Conservation (phyloP, 2,888 invertebrate genomes). For the Rhingia campestris region DNA sequence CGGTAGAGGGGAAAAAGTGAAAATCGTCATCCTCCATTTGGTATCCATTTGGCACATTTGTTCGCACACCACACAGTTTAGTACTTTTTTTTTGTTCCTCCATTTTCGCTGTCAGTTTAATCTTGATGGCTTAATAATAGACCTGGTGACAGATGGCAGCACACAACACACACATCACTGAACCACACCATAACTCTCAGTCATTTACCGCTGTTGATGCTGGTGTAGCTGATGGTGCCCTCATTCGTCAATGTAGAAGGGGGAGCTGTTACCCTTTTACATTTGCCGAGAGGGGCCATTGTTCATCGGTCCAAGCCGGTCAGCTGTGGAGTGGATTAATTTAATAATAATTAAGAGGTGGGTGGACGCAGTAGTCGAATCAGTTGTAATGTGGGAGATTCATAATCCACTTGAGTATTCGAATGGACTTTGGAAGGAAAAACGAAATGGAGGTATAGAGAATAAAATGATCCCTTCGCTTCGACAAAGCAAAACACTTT, state of each 20-base stretch:
- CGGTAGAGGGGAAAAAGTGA: not conserved
- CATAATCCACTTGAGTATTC: not conserved
- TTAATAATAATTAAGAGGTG: constrained; percentile 48
- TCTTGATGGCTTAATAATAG: constrained; percentile 73
- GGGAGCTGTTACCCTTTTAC: constrained; percentile 31
- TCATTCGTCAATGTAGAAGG: constrained; percentile 32
- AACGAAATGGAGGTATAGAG: not conserved
- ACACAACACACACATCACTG: constrained; percentile 62
- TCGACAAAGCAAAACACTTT: not conserved
- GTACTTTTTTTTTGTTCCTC: constrained; percentile 30
- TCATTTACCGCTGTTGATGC: constrained; percentile 7
- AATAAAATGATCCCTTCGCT: not conserved
- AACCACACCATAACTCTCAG: constrained; percentile 33
- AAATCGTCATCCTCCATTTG: constrained; percentile 54
- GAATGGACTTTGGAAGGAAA: not conserved
- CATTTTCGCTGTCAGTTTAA: constrained; percentile 58
- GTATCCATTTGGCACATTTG: constrained; percentile 72
- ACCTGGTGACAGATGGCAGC: constrained; percentile 73
- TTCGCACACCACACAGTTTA: constrained; percentile 63
- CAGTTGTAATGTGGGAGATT: not conserved
- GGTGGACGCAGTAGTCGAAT: constrained; percentile 14
- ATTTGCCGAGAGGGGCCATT: constrained; percentile 19
- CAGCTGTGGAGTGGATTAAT: constrained; percentile 43
- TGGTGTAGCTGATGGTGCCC: not conserved
- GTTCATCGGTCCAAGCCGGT: constrained; percentile 6